phyloP scores from a whole-genome alignment of 2,888 invertebrate species.

The Spatulosminthurus flaviceps region DNA sequence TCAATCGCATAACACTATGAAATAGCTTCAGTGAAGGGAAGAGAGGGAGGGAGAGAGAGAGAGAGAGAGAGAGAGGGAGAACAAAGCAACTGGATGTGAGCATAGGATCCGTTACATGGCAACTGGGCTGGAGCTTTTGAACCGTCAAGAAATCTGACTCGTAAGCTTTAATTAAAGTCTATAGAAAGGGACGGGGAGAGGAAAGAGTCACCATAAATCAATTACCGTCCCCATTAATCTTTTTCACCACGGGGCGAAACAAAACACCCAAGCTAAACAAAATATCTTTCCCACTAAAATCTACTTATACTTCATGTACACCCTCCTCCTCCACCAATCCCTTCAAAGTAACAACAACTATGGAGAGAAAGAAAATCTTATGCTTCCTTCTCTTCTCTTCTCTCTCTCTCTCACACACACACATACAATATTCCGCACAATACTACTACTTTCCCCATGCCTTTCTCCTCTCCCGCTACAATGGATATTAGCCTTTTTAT shows the following conservation, averaged over 20 bases:
- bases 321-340: too few species aligned
- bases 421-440: background rate
- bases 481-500: slow-evolving; percentile 14
- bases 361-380: background rate
- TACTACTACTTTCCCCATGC: background rate
- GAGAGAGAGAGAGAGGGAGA: slow-evolving; percentile 36
- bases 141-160: slow-evolving; percentile 57
- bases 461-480: background rate
- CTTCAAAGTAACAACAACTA: too few species aligned
- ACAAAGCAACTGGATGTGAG: slow-evolving; percentile 26
- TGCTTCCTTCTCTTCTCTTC: background rate
- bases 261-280: slow-evolving; percentile 56
- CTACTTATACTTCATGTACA: too few species aligned
- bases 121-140: slow-evolving; percentile 48
- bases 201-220: slow-evolving; percentile 61
- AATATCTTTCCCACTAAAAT: slow-evolving; percentile 35
- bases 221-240: slow-evolving; percentile 62
- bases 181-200: slow-evolving; percentile 49
- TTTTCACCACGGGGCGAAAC: slow-evolving; percentile 57
- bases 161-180: slow-evolving; percentile 57
- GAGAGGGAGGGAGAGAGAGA: slow-evolving; percentile 33
- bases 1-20: slow-evolving; percentile 48
- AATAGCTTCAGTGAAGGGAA: slow-evolving; percentile 29
- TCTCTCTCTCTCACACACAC: background rate
- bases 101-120: slow-evolving; percentile 32